Evolutionary conservation across 2,797 vertebrate species (phyloP), one percentile per base, ranked within the genome.

Genomic region (Pangasius krempfi): DNA sequence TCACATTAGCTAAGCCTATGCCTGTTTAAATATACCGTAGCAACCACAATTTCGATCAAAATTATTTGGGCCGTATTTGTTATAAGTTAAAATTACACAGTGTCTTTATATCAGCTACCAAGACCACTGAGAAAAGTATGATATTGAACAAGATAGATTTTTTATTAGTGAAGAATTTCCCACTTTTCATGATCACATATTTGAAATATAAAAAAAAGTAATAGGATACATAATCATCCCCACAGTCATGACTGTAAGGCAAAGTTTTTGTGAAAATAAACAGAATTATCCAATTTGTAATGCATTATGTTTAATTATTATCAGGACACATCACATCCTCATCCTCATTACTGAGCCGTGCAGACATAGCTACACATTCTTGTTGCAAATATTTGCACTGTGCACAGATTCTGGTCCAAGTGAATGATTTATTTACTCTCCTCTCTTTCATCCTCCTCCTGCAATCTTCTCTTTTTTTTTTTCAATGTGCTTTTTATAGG

Each of bases 401-500:
- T 62, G n/a, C 52, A 73, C 76, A 44, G 64, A 66, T 76, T 89
- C 70, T 47, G 47, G 76, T 87, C 88, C 70, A 37, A 68, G 18
- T 84, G 85, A 76, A 83, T 86, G 85, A 70, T 84, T 89, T 87
- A 87, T 89, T 87, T 87, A 68, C 80, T 86, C 88, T 75, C 52
- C n/a, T 56, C 72, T 68, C 60, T n/a, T 84, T 64, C 25, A 52
- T 30, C 50, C 8, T 56, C n/a, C 40, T 76, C 60, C 27, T 56
- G 8, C 37, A 73, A 60, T 62, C 89, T 52, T n/a, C 83, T 58
- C 18, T 76, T 76, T 79, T 64, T 87, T 62, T 89, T 40, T 40
- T 72, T 86, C 18, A 84, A 66, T 86, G 86, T 79, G 84, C 70
- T 89, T 88, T 88, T 91, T 89, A 88, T 87, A 86, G 79, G 33